Evolutionary conservation across 2,797 vertebrate species (phyloP), one percentile per base, ranked within the genome.

Genomic region (Danionella dracula): DNA sequence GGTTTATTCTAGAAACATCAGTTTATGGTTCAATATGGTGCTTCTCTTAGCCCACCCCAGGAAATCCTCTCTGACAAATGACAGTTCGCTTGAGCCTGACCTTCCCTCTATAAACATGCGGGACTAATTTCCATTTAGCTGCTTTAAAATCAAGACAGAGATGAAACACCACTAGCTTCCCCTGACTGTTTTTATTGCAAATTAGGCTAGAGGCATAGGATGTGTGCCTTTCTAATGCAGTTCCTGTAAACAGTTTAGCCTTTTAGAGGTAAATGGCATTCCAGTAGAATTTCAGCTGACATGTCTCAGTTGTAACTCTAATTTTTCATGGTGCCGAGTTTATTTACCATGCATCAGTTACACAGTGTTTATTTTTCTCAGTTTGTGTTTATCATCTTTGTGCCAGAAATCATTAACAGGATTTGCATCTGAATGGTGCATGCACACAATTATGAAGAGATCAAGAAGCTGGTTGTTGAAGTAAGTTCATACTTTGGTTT

Each of bases 211-310:
- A 65, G 11, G 9, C 31, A 46, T 31, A 55, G 51, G 41, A 66
- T 38, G 8, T 11, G 17, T 11, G 17, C 40, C 15, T 37, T 63
- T 37, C 46, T 79, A 73, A 81, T 67, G 31, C 5, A 20, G 54
- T 44, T 46, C 31, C 74, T 64, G 59, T 76, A 78, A 85, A 83
- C 71, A 63, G 72, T 80, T 82, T 72, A 74, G 66, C 41, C 72
- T 77, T 74, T 82, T 75, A 81, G 76, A 71, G 40, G 34, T 72
- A 76, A 81, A 32, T 29, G 73, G 66, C 32, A 12, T 66, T 64
- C 17, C 1, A 19, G 21, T 16, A 48, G 40, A 45, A 58, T 57
- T 35, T 42, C 66, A 50, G 56, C 40, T 23, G 61, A 70, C 72
- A n/a, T 61, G 59, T 41, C 50, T 41, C 5, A 3, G 35, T 31